These are phyloP conservation scores for Ostrea edulis DNA, from an alignment of 1,140 invertebrate genomes.

Conservation along the genomic window DNA sequence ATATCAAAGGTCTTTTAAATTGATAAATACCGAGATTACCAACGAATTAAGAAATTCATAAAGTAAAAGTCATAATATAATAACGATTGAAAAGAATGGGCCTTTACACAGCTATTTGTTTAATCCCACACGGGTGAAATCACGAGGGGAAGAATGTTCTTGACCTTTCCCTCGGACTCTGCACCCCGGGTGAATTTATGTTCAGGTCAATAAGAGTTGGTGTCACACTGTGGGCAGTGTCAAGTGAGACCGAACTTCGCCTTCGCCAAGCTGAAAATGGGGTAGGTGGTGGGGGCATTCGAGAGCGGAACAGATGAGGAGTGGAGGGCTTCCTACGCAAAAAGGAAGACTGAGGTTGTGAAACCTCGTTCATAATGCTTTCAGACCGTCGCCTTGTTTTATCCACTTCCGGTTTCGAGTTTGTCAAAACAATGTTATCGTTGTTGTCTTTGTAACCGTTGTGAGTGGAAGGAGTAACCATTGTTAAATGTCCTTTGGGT, in stretches of 20 bases:
- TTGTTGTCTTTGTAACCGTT: slow-evolving; percentile 17
- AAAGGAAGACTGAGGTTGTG: slow-evolving; percentile 14
- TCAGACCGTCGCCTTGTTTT: slow-evolving; percentile 18
- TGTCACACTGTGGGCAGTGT: slow-evolving; percentile 40
- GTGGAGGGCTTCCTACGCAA: slow-evolving; percentile 21
- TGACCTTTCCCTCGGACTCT: slow-evolving; percentile 41
- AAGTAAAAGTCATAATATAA: too few species aligned
- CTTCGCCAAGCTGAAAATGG: slow-evolving; percentile 47
- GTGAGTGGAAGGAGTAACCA: not conserved
- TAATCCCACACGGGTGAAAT: not conserved
- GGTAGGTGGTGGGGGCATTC: slow-evolving; percentile 39
- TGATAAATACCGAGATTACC: too few species aligned
- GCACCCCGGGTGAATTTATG: slow-evolving; percentile 5
- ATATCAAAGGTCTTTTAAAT: too few species aligned
- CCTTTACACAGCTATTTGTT: not conserved
- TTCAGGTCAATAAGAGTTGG: slow-evolving; percentile 53
- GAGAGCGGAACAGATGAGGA: slow-evolving; percentile 33
- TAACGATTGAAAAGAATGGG: too few species aligned
- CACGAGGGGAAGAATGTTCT: slow-evolving; percentile 28
- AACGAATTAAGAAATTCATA: too few species aligned
- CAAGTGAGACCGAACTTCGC: slow-evolving; percentile 51
- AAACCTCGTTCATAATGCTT: slow-evolving; percentile 2
- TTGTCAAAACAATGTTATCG: slow-evolving; percentile 20
- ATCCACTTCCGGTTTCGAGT: not conserved
- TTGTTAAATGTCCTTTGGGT: not conserved